Conservation (phyloP, 1,140 invertebrate species). For the Drosophila arizonae region DNA sequence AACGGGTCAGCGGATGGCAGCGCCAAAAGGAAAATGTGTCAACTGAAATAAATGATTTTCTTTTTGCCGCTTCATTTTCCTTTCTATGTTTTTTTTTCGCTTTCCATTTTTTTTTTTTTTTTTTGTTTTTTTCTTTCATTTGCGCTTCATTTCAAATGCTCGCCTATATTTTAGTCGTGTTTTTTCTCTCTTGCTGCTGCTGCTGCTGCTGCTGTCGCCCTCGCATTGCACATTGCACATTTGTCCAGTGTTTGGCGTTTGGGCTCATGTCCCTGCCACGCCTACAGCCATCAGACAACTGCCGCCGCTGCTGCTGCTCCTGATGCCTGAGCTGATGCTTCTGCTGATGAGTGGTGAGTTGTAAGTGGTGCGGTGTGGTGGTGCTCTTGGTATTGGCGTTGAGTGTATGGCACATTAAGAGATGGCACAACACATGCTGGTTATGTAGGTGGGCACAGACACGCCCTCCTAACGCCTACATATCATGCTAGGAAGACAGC, state of each 20-base stretch:
- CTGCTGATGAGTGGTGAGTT: conserved; percentile 14
- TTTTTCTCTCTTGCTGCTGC: conserved; percentile 2
- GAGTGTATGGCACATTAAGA: conserved; percentile 69
- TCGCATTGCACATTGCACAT: conserved; percentile 55
- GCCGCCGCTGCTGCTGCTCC: conserved; percentile 2
- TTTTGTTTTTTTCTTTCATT: conserved; percentile 38
- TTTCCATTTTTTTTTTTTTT: conserved; percentile 19
- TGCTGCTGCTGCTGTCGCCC: conserved; percentile 32
- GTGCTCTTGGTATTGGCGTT: conserved; percentile 28
- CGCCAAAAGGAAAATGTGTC: conserved; percentile 58
- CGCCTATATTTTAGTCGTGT: conserved; percentile 55
- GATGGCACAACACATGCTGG: conserved; percentile 56
- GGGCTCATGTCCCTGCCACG: conserved; percentile 31
- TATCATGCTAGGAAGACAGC: conserved; percentile 16
- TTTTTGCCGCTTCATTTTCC: conserved; percentile 47
- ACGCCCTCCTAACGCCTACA: conserved; percentile 18
- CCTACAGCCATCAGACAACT: conserved; percentile 27
- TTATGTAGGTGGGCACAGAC: conserved; percentile 46
- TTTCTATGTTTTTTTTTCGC: conserved; percentile 17
- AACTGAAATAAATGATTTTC: conserved; percentile 71
- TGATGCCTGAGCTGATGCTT: conserved; percentile 6
- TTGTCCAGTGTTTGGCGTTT: conserved; percentile 33
- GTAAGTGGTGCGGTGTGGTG: conserved; percentile 10
- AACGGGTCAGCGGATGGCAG: conserved; percentile 62
- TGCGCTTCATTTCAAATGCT: conserved; percentile 61